A percentile compares a stretch with the other conserved stretches of the same genome.
These are phyloP conservation scores for Microplitis demolitor DNA, from an alignment of 1,140 invertebrate species.

Conservation along the genomic window DNA sequence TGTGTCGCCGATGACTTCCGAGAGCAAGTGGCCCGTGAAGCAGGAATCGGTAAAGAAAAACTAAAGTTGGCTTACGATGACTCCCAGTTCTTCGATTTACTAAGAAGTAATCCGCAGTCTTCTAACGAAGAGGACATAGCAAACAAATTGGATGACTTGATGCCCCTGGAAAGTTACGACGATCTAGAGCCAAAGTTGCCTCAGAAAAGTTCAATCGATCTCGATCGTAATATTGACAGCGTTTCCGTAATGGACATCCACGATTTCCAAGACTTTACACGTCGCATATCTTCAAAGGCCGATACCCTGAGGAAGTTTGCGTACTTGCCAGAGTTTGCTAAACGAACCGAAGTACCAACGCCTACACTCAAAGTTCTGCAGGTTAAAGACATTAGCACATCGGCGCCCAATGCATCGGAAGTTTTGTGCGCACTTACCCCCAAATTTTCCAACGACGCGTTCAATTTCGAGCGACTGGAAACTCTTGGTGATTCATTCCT, in stretches of 20 bases:
- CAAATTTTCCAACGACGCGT: slow-evolving; percentile 73
- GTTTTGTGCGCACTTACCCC: slow-evolving; percentile 70
- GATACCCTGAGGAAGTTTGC: no score
- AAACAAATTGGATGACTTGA: slow-evolving; percentile 7
- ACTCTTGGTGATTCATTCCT: slow-evolving; percentile 89
- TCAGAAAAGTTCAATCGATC: slow-evolving; percentile 66
- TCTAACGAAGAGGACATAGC: background rate
- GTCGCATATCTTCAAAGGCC: no score
- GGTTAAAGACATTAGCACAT: background rate
- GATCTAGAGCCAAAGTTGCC: slow-evolving; percentile 16
- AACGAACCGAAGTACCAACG: slow-evolving; percentile 12
- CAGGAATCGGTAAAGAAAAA: slow-evolving; percentile 45
- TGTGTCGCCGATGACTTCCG: slow-evolving; percentile 83
- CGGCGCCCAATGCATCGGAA: slow-evolving; percentile 35
- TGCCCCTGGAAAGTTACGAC: slow-evolving; percentile 18
- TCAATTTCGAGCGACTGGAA: slow-evolving; percentile 83
- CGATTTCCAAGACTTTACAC: slow-evolving; percentile 53
- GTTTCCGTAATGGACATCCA: slow-evolving; percentile 71
- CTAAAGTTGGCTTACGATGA: slow-evolving; percentile 42
- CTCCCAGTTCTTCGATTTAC: slow-evolving; percentile 31
- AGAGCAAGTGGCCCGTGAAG: slow-evolving; percentile 60
- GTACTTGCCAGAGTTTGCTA: slow-evolving; percentile 4
- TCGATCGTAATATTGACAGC: slow-evolving; percentile 65
- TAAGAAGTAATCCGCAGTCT: background rate
- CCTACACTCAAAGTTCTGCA: slow-evolving; percentile 24